A percentile compares a stretch with the other conserved stretches of the same genome.
Conservation (phyloP, 2,888 invertebrate genomes). For the Phyto melanocephala region DNA sequence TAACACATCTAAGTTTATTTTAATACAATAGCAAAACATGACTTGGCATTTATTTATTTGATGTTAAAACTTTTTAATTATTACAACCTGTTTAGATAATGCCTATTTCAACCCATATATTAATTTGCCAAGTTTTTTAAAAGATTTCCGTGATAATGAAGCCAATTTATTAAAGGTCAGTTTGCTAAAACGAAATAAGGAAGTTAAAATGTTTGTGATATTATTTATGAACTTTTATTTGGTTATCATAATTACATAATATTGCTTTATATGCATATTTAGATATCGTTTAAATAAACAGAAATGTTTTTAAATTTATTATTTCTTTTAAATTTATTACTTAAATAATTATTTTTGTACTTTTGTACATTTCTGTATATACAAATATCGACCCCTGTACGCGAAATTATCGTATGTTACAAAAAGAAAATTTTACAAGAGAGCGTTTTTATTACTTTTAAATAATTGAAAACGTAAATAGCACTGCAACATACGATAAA, state of each 20-base stretch:
- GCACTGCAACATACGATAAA: too few relatives aligned
- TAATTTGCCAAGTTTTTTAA: not conserved
- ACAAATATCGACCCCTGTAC: too few relatives aligned
- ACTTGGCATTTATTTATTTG: conserved; percentile 4
- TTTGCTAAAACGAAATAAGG: not conserved
- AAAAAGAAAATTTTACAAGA: too few relatives aligned
- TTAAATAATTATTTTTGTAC: too few relatives aligned
- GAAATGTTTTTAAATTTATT: too few relatives aligned
- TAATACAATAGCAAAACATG: not conserved
- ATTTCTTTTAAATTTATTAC: too few relatives aligned
- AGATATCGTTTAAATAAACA: not conserved
- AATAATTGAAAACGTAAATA: too few relatives aligned
- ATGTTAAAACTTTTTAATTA: not conserved
- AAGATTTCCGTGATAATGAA: conserved; percentile 11
- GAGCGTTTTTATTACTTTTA: too few relatives aligned
- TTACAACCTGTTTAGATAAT: not conserved
- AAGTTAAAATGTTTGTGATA: not conserved
- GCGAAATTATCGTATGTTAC: too few relatives aligned
- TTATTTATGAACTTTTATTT: too few relatives aligned
- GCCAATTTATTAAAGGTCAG: not conserved
- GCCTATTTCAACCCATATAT: not conserved
- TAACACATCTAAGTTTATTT: not conserved
- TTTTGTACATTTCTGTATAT: too few relatives aligned
- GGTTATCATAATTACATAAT: too few relatives aligned
- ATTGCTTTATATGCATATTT: not conserved